phyloP scores from a whole-genome alignment of 92 coral and sea anemone species.

The Actinernus sp. region DNA sequence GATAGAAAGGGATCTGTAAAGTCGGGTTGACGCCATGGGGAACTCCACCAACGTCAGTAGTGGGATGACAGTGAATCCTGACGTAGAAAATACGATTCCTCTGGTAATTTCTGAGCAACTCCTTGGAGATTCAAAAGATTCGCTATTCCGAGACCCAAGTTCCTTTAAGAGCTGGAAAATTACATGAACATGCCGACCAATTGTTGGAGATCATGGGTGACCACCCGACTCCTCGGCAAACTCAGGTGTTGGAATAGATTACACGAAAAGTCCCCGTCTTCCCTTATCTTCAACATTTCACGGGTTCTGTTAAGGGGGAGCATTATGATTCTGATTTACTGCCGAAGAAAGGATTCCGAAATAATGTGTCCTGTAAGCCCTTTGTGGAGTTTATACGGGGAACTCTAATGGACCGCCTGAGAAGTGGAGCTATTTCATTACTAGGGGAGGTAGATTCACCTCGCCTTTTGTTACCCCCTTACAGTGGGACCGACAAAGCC shows the following conservation, averaged over 20 bases:
- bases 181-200: no score
- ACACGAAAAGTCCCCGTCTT: conserved; percentile 17
- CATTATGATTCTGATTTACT: conserved; percentile 1
- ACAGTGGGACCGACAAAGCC: no score
- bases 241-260: conserved; percentile 18
- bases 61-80: conserved; percentile 15
- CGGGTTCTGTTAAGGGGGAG: conserved; percentile 24
- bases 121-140: background rate
- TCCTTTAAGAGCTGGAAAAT: no score
- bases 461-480: conserved; percentile 13
- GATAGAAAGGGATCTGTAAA: no score
- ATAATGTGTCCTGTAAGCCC: conserved; percentile 12
- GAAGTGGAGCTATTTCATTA: conserved; percentile 15
- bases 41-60: conserved; percentile 20
- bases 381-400: conserved; percentile 17
- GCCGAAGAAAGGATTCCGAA: background rate
- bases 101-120: background rate
- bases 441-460: conserved; percentile 12
- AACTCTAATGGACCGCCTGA: conserved; percentile 14
- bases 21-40: conserved; percentile 14
- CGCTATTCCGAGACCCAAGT: conserved; percentile 3
- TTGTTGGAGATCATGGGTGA: no score
- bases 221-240: no score
- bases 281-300: conserved; percentile 24
- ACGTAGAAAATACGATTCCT: background rate